Conservation (phyloP, 1,140 invertebrate species). For the Pararge aegeria region DNA sequence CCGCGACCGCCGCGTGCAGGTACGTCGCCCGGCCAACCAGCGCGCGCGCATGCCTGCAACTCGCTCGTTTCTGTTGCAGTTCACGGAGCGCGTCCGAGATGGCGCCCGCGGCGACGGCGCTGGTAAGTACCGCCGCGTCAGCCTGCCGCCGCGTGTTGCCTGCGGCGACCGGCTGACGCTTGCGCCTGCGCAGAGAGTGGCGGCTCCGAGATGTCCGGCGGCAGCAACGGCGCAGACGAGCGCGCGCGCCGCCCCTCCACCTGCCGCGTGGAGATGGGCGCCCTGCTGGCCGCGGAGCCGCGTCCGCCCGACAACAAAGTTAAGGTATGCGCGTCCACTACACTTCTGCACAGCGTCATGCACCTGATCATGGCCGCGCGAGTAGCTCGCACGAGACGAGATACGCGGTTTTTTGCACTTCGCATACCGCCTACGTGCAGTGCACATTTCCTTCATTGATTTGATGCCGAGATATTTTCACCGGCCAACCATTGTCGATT, state of each 20-base stretch:
- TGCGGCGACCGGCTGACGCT: slow-evolving; percentile 32
- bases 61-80: slow-evolving; percentile 54
- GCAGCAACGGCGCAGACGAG: slow-evolving; percentile 48
- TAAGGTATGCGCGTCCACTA: slow-evolving; percentile 57
- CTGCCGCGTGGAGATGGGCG: slow-evolving; percentile 73
- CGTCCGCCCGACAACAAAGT: slow-evolving; percentile 76
- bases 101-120: slow-evolving; percentile 53
- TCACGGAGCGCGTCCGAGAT: slow-evolving; percentile 60
- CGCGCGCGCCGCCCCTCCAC: slow-evolving; percentile 66
- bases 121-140: slow-evolving; percentile 43
- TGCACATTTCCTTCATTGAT: no score
- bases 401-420: no score
- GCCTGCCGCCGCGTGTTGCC: slow-evolving; percentile 29
- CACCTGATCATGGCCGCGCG: no score
- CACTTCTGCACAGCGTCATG: no score
- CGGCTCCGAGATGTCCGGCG: slow-evolving; percentile 62
- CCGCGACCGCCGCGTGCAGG: slow-evolving; percentile 85
- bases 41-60: slow-evolving; percentile 6
- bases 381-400: no score
- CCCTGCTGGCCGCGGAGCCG: slow-evolving; percentile 72
- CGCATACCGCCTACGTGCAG: no score
- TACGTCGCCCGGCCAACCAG: slow-evolving; percentile 41
- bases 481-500: no score
- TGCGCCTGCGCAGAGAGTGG: slow-evolving; percentile 61
- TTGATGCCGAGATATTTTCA: no score